Evolutionary conservation across 1,140 invertebrate genomes (phyloP), one percentile per base, ranked within the genome.

Genomic region (Leptinotarsa defecta): DNA sequence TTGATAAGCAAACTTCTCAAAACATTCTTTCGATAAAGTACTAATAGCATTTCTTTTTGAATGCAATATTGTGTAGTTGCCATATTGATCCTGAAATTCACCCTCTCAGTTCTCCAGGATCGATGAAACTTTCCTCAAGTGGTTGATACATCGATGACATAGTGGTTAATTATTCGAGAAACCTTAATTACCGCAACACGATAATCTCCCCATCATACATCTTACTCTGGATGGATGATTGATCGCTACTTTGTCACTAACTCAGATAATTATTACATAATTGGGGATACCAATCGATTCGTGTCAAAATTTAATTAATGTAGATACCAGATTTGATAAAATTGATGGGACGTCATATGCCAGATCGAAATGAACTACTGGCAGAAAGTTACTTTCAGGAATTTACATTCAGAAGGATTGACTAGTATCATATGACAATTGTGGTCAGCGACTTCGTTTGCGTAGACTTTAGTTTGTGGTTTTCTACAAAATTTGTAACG

Each of bases 91-190:
- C 34, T 43, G 3, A 43, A 43, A 6, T 11, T 11, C 34, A 43
- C 11, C 8, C 34, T 43, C 3, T 43, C 0, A 11, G 34, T 43
- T 43, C 11, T 43, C 34, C 34, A 43, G 34, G 1, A 43, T 11
- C 34, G 34, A 43, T 43, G 34, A 57, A 74, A 68, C 19, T 74
- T 74, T n/a, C 48, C 34, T 77, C 75, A 81, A 81, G 79, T 76
- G 76, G 78, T 74, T 79, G 78, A 81, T 81, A 78, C 75, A 81
- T 78, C 74, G 78, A 81, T 81, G 78, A 81, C 78, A 77, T 65
- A 70, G 48, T 77, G 68, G 74, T 79, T 81, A 81, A 81, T 81
- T 81, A 81, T 81, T 78, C 75, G 68, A 68, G 68, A 76, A 73
- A 76, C 78, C 74, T 74, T 80, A 79, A 80, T 80, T 80, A 79